phyloP scores from a whole-genome alignment of 1,140 invertebrate genomes.

The Helicoverpa armigera region DNA sequence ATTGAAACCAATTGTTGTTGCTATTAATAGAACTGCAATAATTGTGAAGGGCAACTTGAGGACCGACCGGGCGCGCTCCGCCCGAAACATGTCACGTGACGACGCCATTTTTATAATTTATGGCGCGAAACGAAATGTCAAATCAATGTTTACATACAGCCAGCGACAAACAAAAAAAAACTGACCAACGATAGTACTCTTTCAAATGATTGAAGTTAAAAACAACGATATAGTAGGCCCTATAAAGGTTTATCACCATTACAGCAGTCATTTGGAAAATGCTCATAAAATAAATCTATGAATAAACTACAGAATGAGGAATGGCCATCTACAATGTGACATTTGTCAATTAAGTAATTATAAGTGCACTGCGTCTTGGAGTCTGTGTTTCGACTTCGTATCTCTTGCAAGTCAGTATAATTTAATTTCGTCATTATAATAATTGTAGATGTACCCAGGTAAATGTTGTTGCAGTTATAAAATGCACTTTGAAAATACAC shows the following conservation, averaged over 20 bases:
- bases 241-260: too few species aligned
- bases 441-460: too few species aligned
- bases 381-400: not conserved
- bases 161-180: not conserved
- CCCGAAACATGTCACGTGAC: conserved; percentile 63
- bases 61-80: conserved; percentile 59
- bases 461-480: too few species aligned
- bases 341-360: conserved; percentile 39
- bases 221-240: too few species aligned
- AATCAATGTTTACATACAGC: conserved; percentile 17
- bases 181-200: too few species aligned
- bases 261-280: not conserved
- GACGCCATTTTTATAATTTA: conserved; percentile 51
- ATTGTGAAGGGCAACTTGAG: conserved; percentile 77
- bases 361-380: not conserved
- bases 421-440: not conserved
- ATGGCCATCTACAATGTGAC: conserved; percentile 28
- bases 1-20: conserved; percentile 75
- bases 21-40: conserved; percentile 84
- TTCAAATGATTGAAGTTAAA: too few species aligned
- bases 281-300: not conserved
- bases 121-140: conserved; percentile 52
- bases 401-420: not conserved
- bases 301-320: not conserved
- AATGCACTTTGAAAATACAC: too few species aligned